These are phyloP conservation scores for Festucalex cinctus DNA, from an alignment of 2,113 vertebrate species.

Conservation along the genomic window DNA sequence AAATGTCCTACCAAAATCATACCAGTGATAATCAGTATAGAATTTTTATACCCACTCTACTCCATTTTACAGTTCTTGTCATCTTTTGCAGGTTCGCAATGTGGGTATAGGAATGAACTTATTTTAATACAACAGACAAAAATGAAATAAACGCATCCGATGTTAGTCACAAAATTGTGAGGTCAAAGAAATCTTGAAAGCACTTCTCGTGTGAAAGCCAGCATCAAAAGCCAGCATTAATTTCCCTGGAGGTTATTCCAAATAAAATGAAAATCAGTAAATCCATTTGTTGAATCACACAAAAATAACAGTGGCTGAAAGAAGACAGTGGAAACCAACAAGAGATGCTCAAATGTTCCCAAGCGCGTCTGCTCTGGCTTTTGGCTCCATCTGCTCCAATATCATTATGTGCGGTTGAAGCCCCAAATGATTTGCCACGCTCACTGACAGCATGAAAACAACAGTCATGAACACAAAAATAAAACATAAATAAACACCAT, in stretches of 20 bases:
- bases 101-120: too few relatives aligned
- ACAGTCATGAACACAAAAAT: background rate
- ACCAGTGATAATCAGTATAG: too few relatives aligned
- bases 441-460: background rate
- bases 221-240: slow-evolving; percentile 15
- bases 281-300: slow-evolving; percentile 24
- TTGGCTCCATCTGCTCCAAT: slow-evolving; percentile 2
- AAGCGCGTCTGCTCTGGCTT: slow-evolving; percentile 8
- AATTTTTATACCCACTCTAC: too few relatives aligned
- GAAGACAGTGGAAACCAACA: slow-evolving; percentile 8
- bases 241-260: slow-evolving; percentile 25
- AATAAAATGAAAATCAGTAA: slow-evolving; percentile 31
- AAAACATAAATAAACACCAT: background rate
- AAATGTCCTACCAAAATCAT: too few relatives aligned
- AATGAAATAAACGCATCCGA: background rate
- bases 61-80: too few relatives aligned
- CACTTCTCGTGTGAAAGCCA: slow-evolving; percentile 7
- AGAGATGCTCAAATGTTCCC: background rate
- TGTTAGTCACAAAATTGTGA: background rate
- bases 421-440: background rate
- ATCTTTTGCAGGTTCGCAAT: too few relatives aligned
- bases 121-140: background rate
- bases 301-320: slow-evolving; percentile 14
- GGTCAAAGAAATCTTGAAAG: slow-evolving; percentile 10
- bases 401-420: background rate